Percentiles rank a stretch among this genome's conserved stretches.
phyloP scores from a whole-genome alignment of 1,140 invertebrate genomes.

The Homarus americanus region DNA sequence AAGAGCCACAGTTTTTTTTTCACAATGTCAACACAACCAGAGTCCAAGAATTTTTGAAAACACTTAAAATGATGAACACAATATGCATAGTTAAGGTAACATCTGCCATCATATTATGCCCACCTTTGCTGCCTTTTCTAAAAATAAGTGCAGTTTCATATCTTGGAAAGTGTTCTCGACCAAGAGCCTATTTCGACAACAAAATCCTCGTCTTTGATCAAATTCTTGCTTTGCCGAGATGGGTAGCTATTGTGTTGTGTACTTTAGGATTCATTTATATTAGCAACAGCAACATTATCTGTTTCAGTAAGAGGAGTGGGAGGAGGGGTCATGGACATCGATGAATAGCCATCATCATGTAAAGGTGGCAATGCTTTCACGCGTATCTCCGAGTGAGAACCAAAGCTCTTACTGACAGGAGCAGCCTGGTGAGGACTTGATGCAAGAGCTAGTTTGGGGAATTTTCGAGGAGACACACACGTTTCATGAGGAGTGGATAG shows the following conservation, averaged over 20 bases:
- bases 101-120: slow-evolving; percentile 20
- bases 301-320: slow-evolving; percentile 42
- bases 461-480: slow-evolving; percentile 4
- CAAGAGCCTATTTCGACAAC: background rate
- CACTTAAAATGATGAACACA: slow-evolving; percentile 62
- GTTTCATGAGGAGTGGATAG: background rate
- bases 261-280: slow-evolving; percentile 20
- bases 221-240: background rate
- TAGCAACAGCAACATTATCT: slow-evolving; percentile 33
- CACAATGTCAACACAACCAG: slow-evolving; percentile 42
- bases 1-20: slow-evolving; percentile 30
- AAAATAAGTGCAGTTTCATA: background rate
- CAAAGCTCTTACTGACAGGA: background rate
- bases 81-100: slow-evolving; percentile 38
- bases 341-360: background rate
- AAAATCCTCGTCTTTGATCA: background rate
- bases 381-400: background rate
- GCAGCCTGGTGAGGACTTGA: slow-evolving; percentile 8
- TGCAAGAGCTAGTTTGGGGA: slow-evolving; percentile 17
- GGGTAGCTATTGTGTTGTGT: background rate
- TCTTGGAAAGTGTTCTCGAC: background rate
- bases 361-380: background rate
- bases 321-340: slow-evolving; percentile 50
- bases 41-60: slow-evolving; percentile 43
- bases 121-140: background rate